Evolutionary conservation across 2,888 invertebrate species (phyloP).

Genomic region (Sesia bembeciformis): DNA sequence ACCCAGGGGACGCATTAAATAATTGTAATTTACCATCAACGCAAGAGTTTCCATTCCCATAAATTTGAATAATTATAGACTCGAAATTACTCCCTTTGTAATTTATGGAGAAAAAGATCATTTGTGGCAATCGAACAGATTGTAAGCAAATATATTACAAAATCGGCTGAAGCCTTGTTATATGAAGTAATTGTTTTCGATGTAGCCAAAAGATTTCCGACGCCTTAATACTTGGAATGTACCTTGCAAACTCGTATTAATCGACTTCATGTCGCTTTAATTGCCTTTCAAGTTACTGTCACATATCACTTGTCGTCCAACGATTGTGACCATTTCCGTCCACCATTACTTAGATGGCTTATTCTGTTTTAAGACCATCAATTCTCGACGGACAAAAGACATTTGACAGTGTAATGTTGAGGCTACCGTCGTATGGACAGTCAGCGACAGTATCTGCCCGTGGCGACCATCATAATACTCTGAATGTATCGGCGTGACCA

Average conservation of each 20-base stretch:
- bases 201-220: too few relatives aligned
- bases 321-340: slow-evolving; percentile 4
- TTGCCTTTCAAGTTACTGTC: slow-evolving; percentile 1
- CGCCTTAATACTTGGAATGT: not conserved
- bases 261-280: not conserved
- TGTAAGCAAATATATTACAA: not conserved
- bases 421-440: slow-evolving; percentile 4
- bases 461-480: slow-evolving; percentile 23
- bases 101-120: not conserved
- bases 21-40: slow-evolving; percentile 18
- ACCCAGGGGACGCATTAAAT: slow-evolving; percentile 21
- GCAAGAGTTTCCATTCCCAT: slow-evolving; percentile 18
- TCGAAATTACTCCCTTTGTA: slow-evolving; percentile 4
- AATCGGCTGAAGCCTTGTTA: not conserved
- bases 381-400: slow-evolving; percentile 15
- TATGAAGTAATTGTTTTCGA: not conserved
- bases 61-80: slow-evolving; percentile 21
- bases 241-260: not conserved
- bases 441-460: slow-evolving; percentile 13
- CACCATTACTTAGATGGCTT: slow-evolving; percentile 3
- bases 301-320: slow-evolving; percentile 6
- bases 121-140: not conserved
- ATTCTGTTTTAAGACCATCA: slow-evolving; percentile 12
- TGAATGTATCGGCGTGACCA: slow-evolving; percentile 30
- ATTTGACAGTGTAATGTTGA: slow-evolving; percentile 15